Base-by-base conservation (phyloP, 1,140 invertebrate species). In the Nymphalis io region DNA sequence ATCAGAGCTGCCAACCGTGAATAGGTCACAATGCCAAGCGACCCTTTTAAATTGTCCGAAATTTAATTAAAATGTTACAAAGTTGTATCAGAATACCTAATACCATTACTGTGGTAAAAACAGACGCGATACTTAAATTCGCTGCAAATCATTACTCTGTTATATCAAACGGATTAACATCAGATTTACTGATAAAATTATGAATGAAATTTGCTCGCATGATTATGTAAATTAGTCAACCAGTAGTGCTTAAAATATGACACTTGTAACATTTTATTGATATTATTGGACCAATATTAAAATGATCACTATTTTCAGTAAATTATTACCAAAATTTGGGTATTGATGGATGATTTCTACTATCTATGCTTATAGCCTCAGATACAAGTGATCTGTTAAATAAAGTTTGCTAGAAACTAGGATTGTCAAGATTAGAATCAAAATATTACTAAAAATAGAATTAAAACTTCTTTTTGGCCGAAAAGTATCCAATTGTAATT, bases 1-100 rank as follows among this genome's bases (percentile, higher is more conserved):
- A 78, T 55, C 72, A 63, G 68, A 58, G 67, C 76, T 73, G 70
- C 72, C 77, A 80, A 76, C 81, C 78, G 75, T 80, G 76, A 83
- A 80, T 68, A 79, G 72, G 78, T 77, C 78, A 79, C 72, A 73
- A 80, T 67, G 74, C 74, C 73, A 78, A 81, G 73, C 78, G 78
- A 83, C 78, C 81, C 81, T 79, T 81, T 79, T 70, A 76, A 78
- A 80, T 78, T 74, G 68, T 67, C 76, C 69, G 65, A 81, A 84
- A 82, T 83, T 84, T 86, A 84, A 86, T 86, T 83, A 84, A 83
- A 81, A 82, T 68, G 72, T 80, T 78, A 48, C 70, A 72, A 81
- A 81, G 55, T 75, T 75, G 72, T 64, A 61, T 63, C 46, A 39
- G 15, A 12, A 51, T 53, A 39, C 4, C 60, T 63, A 53, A 51